These are phyloP conservation scores for Oscheius myriophilus DNA, from an alignment of 2,888 invertebrate species.

Conservation along the genomic window DNA sequence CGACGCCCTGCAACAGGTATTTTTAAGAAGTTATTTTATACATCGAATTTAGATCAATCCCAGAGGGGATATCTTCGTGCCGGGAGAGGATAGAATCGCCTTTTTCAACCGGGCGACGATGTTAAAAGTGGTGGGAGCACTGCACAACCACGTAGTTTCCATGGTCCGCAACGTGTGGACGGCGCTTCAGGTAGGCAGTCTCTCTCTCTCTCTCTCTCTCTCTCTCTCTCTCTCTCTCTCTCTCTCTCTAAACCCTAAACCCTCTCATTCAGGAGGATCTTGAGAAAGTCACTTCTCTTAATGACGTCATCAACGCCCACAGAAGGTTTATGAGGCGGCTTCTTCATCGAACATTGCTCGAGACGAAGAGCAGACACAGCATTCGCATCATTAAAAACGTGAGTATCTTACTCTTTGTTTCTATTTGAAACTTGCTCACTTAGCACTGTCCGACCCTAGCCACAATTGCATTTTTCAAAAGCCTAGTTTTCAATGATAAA, in stretches of 20 bases:
- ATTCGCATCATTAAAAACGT: conserved; percentile 11
- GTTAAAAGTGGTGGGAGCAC: conserved; percentile 5
- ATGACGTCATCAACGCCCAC: conserved; percentile 15
- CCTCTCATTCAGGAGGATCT: conserved; percentile 1
- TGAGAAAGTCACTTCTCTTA: conserved; percentile 8
- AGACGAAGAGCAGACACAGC: conserved; percentile 17
- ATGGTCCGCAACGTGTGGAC: conserved; percentile 2
- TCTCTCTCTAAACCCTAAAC: too few relatives aligned
- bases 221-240: too few relatives aligned
- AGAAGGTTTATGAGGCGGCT: conserved; percentile 7
- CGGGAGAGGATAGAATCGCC: conserved; percentile 21
- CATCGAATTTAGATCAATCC: conserved; percentile 19
- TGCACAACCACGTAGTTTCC: conserved; percentile 11
- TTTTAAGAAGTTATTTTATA: background rate
- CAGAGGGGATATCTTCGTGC: background rate
- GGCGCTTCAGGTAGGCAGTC: background rate
- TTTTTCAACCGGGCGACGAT: conserved; percentile 14
- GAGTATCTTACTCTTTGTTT: too few relatives aligned
- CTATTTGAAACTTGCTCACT: too few relatives aligned
- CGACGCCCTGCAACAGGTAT: conserved; percentile 9
- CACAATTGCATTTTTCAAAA: too few relatives aligned
- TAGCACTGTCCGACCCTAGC: too few relatives aligned
- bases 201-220: too few relatives aligned
- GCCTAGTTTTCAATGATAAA: too few relatives aligned
- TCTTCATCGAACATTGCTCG: conserved; percentile 3